phyloP scores from a whole-genome alignment of 2,797 vertebrate genomes.

The Pteronotus mesoamericanus region DNA sequence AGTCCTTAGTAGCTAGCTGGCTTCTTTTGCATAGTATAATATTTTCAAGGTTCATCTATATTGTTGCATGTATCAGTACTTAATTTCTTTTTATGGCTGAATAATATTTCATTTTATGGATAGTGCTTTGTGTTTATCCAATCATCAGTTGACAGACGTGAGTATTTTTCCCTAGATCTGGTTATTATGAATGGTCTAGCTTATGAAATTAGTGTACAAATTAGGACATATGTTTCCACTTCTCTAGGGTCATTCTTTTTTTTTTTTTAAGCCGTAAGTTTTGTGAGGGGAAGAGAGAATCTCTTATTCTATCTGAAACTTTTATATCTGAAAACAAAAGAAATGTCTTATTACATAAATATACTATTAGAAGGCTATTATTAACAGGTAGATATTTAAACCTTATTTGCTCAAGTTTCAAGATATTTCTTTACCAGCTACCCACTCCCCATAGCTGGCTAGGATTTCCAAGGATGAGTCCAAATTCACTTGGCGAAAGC shows the following conservation, averaged over 20 bases:
- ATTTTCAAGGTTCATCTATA: background rate
- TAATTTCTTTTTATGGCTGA: background rate
- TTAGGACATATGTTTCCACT: background rate
- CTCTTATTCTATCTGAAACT: background rate
- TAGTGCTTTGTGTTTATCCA: background rate
- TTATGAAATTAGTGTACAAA: background rate
- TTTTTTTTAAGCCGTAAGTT: background rate
- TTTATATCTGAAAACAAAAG: background rate
- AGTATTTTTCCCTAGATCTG: background rate
- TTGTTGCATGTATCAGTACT: background rate
- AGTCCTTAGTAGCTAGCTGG: background rate
- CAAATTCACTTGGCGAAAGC: background rate
- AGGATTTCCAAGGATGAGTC: background rate
- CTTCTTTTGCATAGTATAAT: background rate
- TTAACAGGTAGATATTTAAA: background rate
- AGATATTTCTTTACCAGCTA: background rate
- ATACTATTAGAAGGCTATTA: background rate
- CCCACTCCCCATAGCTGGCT: fast-evolving
- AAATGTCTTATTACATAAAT: background rate
- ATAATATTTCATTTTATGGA: background rate
- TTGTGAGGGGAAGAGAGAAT: background rate
- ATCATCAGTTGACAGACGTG: background rate
- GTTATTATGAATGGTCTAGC: background rate
- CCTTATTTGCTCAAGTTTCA: background rate
- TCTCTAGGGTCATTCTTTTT: background rate